Base-by-base conservation (phyloP, 2,113 vertebrate species). In the Onychostruthus taczanowskii region DNA sequence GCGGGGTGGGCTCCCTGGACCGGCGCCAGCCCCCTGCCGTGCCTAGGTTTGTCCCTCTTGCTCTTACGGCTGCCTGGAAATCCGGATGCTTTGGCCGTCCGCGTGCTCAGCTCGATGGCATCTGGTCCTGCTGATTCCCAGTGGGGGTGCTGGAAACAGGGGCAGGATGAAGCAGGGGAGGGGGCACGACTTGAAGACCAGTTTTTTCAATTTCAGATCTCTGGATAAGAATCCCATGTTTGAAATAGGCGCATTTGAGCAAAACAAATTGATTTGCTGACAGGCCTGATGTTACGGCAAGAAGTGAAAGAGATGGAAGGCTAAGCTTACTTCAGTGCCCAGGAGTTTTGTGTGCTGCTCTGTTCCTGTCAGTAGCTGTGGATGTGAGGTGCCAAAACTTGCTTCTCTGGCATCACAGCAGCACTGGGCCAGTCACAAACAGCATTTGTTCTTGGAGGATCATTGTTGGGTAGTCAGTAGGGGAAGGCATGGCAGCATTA, bases 41-140 rank as follows among this genome's bases (percentile, higher is more conserved):
- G 27, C 16, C 17, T 1, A 0, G 7, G 14, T 44, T 7, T 21
- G 44, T 41, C 15, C 11, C 43, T 31, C 5, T 7, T 22, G 59
- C 10, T n/a, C 9, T 1, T 16, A 1, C 6, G 4, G 22, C 47
- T 31, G 28, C n/a, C 24, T 46, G 43, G 37, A 43, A 76, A 26
- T 24, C 24, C 1, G 5, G 14, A 11, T 49, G 8, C 26, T 20
- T 27, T 4, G 4, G 16, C 1, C 0, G 2, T 15, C 26, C 18
- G 3, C 21, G 2, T 13, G 19, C 44, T 21, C 23, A 4, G 19
- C 22, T 28, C 27, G 14, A 5, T 26, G 22, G 31, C 26, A 18
- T n/a, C 52, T 64, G 8, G 22, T 4, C 19, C 28, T 53, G 55
- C 84, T 19, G 31, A 43, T 72, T 41, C 12, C 62, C 6, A 2